These are phyloP conservation scores for Peucedramus taeniatus DNA, from an alignment of 2,113 vertebrate genomes.

Conservation along the genomic window DNA sequence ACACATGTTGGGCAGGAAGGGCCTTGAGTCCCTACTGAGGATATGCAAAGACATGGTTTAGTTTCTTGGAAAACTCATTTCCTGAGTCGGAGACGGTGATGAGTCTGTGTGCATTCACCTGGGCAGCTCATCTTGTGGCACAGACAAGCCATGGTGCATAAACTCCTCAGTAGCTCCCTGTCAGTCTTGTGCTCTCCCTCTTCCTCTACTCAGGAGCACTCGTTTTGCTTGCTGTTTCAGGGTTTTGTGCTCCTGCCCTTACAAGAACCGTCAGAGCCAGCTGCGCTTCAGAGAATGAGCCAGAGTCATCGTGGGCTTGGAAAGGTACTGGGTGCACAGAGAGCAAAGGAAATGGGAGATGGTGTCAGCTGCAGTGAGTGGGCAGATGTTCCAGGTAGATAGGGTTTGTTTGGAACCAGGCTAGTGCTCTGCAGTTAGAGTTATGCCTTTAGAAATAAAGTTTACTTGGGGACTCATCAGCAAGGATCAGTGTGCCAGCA, in stretches of 20 bases:
- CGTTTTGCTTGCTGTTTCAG: not conserved
- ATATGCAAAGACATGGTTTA: not conserved
- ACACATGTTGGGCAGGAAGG: not conserved
- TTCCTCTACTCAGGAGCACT: not conserved
- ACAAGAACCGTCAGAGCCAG: rapidly evolving
- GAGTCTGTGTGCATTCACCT: not conserved
- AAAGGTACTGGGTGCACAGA: not conserved
- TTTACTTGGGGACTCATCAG: not conserved
- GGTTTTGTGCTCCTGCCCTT: not conserved
- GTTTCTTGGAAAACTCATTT: not conserved
- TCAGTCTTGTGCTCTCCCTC: too few relatives aligned
- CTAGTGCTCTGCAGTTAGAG: not conserved
- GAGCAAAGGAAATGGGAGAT: not conserved
- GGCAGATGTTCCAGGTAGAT: not conserved
- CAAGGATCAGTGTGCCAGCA: not conserved
- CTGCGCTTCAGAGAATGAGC: not conserved
- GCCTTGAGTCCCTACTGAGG: not conserved
- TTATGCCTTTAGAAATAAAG: not conserved
- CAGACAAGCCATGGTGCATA: rapidly evolving
- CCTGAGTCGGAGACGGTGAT: rapidly evolving
- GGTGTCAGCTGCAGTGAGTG: not conserved
- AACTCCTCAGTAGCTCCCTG: not conserved
- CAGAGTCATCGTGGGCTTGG: rapidly evolving
- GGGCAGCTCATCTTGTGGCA: not conserved
- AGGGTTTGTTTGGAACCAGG: not conserved